Evolutionary conservation across 1,140 invertebrate species (phyloP), one percentile per base, ranked within the genome.

Genomic region (Prorops nasuta): DNA sequence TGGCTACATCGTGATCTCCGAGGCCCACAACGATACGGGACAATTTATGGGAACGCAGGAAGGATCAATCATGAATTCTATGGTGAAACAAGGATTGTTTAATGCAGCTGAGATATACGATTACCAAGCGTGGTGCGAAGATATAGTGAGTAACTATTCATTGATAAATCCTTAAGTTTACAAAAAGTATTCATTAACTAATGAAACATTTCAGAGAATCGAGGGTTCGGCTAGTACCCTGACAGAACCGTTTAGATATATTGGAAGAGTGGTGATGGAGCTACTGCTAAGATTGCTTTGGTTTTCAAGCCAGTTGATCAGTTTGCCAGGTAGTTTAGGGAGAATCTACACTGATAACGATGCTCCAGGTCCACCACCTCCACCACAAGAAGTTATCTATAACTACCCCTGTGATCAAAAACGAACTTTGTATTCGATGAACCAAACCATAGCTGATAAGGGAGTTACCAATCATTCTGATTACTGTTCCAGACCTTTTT

Each of bases 21-120:
- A 88, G 52, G 79, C 82, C 14, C 70, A 81, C 18, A 81, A 85
- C 12, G 79, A 89, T 32, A 88, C 88, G 0, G 91, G 91, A 0
- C 76, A 78, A 58, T 96, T 96, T 76, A 94, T 95, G 75, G 93
- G 93, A 0, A 86, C 88, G 47, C 71, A 92, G 16, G 86, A 94
- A 58, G 86, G 87, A 12, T 84, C 86, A 17, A 82, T 94, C 2
- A 87, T 96, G 81, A 77, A 86, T 41, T 84, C 85, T 0, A 85
- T 96, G 77, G 79, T 94, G 9, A 70, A 84, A 1, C 80, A 85
- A 37, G 80, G 83, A 9, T 85, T 94, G 37, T 96, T 85, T 65
- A 83, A 87, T 52, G 82, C 84, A 55, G 83, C 92, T 3, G 82
- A 84, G 7, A 83, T 94, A 20, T 93, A 87, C 67, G 92, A 96